phyloP scores from a whole-genome alignment of 2,797 vertebrate genomes.

The Octomys mimax region DNA sequence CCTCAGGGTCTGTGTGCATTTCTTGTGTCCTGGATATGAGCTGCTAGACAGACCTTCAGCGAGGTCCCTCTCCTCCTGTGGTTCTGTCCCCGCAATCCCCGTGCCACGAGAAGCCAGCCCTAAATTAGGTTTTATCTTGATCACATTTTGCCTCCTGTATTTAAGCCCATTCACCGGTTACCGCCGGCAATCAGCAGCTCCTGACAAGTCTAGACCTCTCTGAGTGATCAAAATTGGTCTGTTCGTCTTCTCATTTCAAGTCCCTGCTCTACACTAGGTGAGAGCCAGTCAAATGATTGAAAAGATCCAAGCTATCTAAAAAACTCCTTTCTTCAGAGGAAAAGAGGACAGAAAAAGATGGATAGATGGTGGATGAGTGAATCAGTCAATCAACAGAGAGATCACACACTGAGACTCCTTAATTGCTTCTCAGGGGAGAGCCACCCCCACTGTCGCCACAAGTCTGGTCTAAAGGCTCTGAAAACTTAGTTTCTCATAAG shows the following conservation, averaged over 20 bases:
- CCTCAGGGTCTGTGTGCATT: neutral
- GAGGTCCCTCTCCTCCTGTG: too few relatives aligned
- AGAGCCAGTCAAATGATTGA: neutral
- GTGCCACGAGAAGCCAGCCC: neutral
- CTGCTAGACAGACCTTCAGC: too few relatives aligned
- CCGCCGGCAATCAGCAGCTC: neutral
- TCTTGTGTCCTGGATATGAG: accelerated
- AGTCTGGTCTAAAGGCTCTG: neutral
- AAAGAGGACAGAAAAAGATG: neutral
- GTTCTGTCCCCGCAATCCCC: neutral
- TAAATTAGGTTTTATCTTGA: neutral
- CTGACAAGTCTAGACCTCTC: neutral
- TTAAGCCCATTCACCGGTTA: neutral
- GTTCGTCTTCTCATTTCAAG: neutral
- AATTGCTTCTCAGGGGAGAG: neutral
- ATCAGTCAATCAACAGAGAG: neutral
- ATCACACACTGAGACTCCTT: neutral
- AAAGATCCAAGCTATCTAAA: neutral
- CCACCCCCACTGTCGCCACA: neutral
- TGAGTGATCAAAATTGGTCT: neutral
- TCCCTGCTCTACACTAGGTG: neutral
- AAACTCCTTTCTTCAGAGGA: conserved; percentile 8
- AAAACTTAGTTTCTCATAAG: neutral
- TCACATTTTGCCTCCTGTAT: neutral
- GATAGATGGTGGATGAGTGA: neutral